Base-by-base conservation (phyloP, 1,140 invertebrate species). In the Drosophila parvula region DNA sequence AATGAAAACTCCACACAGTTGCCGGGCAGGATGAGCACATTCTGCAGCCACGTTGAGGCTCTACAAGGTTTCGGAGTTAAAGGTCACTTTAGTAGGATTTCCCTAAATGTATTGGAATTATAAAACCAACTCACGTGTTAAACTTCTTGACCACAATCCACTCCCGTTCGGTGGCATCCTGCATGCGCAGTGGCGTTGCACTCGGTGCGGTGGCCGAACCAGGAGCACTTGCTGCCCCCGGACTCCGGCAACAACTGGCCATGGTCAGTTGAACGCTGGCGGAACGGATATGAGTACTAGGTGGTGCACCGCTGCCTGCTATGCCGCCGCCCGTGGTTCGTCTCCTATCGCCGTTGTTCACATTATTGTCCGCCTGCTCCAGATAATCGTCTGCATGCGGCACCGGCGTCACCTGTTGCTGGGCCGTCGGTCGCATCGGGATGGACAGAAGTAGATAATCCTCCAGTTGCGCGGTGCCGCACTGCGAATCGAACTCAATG, bases 1-100 rank as follows among this genome's bases (percentile, higher is more conserved):
- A 99, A 89, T 0, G 97, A 98, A 91, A 99, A 98, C 76, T 98
- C 94, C 0, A 99, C 95, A 93, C 98, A 97, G 92, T 98, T 98
- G 22, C 98, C 98, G 69, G 98, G 98, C 38, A 99, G 92, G 50
- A 99, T 93, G 11, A 99, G 92, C 4, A 97, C 95, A 78, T 95
- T 95, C 82, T 96, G 95, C 3, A 98, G 97, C 98, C 98, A 99
- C 58, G 97, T 97, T 47, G 93, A 93, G 43, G 93, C 93, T 22
- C 96, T 95, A 73, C 6, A 93, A 28, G 0, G 5, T 5, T 18
- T 7, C 30, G 4, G 58, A 58, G 59, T 22, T 1, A 38, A 38
- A 5, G 4, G 14, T 10, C 9, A 44, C 22, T 22, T 3, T n/a
- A 1, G 30, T n/a, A 32, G 3, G 34, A 2, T 16, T 27, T 2